Evolutionary conservation across 2,113 vertebrate species (phyloP).

Genomic region (human (Homo sapiens)): GRCh38 chr16:10121501-10122000

Average conservation of each 20-base stretch:
- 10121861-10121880: constrained; percentile 17
- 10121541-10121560: background rate
- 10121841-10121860: background rate
- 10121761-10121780: background rate
- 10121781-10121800: background rate
- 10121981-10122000: background rate
- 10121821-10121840: background rate
- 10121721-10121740: background rate
- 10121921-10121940: background rate
- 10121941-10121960: background rate
- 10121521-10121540: background rate
- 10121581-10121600: background rate
- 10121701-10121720: background rate
- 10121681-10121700: background rate
- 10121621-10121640: background rate
- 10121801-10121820: background rate
- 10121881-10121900: background rate
- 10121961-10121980: background rate
- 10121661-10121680: background rate
- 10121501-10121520: background rate
- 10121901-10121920: background rate
- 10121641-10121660: background rate
- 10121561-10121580: background rate
- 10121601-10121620: background rate
- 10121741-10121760: background rate